phyloP scores from a whole-genome alignment of 2,113 vertebrate species.

The Okapia johnstoni region DNA sequence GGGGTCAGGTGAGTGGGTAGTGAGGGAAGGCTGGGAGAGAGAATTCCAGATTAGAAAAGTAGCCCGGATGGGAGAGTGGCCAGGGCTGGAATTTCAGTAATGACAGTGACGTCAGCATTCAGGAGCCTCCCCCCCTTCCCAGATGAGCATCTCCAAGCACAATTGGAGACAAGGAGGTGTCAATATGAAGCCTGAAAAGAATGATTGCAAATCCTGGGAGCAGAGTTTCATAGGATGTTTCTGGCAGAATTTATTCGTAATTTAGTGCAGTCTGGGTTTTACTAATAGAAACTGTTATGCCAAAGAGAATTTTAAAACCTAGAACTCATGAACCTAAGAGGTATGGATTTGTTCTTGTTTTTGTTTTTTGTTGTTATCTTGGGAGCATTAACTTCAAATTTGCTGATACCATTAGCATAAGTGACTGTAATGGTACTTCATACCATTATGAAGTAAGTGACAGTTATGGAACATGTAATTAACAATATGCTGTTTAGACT shows the following conservation, averaged over 20 bases:
- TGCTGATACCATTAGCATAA: not conserved
- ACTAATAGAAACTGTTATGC: not conserved
- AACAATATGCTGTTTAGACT: not conserved
- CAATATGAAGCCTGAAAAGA: not conserved
- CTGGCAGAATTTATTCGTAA: not conserved
- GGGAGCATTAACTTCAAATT: not conserved
- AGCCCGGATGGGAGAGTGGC: not conserved
- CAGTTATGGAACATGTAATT: not conserved
- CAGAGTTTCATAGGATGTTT: not conserved
- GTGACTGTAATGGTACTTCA: too few relatives aligned
- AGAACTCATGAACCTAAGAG: not conserved
- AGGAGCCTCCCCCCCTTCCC: not conserved
- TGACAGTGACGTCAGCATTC: constrained; percentile 31
- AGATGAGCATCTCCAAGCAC: not conserved
- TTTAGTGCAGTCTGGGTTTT: not conserved
- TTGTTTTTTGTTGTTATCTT: not conserved
- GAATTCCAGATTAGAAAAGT: constrained; percentile 30
- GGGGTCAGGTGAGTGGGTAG: constrained; percentile 43
- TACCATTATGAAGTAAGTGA: not conserved
- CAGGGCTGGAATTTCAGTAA: constrained; percentile 38
- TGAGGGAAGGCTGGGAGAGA: not conserved
- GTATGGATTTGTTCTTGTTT: not conserved
- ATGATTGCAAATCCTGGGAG: not conserved
- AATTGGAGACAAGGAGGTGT: not conserved
- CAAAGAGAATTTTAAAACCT: not conserved